Evolutionary conservation across 2,797 vertebrate genomes (phyloP).

Genomic region (Protonibea diacanthus): DNA sequence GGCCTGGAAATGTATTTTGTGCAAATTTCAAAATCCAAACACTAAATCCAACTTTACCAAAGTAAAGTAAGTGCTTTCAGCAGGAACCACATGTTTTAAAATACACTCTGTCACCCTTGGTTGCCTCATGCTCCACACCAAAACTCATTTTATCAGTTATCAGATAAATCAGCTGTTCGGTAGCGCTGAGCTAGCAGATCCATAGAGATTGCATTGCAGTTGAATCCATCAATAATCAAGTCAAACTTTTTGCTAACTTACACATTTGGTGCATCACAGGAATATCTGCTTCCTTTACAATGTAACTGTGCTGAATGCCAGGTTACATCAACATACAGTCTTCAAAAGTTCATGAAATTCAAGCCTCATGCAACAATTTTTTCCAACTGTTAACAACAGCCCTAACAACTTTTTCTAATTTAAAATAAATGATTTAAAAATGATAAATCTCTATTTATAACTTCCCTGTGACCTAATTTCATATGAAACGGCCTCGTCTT

Average conservation of each 20-base stretch:
- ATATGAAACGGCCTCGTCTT: neutral
- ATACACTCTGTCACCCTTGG: neutral
- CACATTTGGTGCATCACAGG: no score
- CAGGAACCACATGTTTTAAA: neutral
- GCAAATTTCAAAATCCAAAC: neutral
- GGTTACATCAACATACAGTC: neutral
- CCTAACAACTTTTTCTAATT: no score
- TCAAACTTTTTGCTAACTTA: neutral
- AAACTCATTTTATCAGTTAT: neutral
- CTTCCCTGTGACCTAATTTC: neutral
- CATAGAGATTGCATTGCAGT: neutral
- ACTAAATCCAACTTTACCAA: neutral
- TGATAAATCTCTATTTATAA: neutral
- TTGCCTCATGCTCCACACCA: slow-evolving; percentile 1
- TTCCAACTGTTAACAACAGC: no score
- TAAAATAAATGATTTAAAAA: neutral
- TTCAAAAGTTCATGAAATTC: neutral
- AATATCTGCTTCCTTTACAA: neutral
- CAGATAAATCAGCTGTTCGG: neutral
- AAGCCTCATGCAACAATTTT: neutral
- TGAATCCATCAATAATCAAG: neutral
- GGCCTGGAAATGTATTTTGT: neutral
- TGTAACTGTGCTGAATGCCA: neutral
- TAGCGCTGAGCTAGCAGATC: neutral
- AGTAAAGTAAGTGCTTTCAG: neutral